Evolutionary conservation across 2,888 invertebrate species (phyloP), one percentile per base, ranked within the genome.

Genomic region (Plemyria rubiginata): DNA sequence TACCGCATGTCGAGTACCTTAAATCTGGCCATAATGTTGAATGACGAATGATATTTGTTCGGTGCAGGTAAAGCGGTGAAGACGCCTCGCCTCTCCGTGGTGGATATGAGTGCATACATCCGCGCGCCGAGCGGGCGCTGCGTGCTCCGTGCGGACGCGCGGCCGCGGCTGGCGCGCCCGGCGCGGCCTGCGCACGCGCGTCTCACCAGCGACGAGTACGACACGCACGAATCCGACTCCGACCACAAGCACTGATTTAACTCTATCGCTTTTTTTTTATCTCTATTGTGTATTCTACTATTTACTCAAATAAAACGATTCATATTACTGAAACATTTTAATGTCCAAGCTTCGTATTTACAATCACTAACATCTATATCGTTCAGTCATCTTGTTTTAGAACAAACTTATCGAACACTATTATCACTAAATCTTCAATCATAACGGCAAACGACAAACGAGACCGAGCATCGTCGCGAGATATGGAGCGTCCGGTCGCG

Each of bases 291-390:
- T 41, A 69, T 71, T 64, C 64, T 54, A 50, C 51, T 46, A 32
- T 38, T 9, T 38, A 38, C 11, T 38, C 49, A 65, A 87, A 86
- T 85, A 73, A 88, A 90, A 89, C 85, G 74, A 87, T 54, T 66
- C 60, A 69, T 77, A 82, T 84, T 88, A 90, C 84, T 90, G 84
- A 92, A 90, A 90, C 85, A 85, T 90, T 71, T 90, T 90, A 91
- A 88, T 90, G 88, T 90, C 86, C 90, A 92, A 92, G 92, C 90
- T 86, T 85, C 81, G 78, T 92, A 92, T 92, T 88, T 92, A 92
- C 91, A 92, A 88, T 88, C 85, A 87, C 89, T 91, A 92, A 87
- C 80, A 80, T 82, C 90, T 90, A 89, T 11, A 85, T 85, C 91
- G 85, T 89, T 92, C 91, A 91, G 91, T 92, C 91, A 88, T 90